phyloP scores from a whole-genome alignment of 2,113 vertebrate species.

The Motacilla alba region DNA sequence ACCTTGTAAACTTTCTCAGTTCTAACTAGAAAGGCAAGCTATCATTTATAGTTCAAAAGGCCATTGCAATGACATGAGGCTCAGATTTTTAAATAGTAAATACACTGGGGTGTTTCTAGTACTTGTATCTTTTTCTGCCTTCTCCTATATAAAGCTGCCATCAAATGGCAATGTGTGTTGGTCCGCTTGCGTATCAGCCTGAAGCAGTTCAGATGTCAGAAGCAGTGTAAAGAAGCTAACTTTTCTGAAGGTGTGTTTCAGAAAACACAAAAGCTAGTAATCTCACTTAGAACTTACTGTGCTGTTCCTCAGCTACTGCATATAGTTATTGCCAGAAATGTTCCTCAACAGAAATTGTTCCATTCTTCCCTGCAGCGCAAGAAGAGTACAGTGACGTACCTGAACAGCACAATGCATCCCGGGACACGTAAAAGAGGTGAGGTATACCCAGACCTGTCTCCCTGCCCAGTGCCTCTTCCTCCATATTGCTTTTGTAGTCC shows the following conservation, averaged over 20 bases:
- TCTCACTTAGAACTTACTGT: not conserved
- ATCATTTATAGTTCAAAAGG: not conserved
- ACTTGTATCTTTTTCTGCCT: not conserved
- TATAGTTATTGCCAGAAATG: not conserved
- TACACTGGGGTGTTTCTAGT: not conserved
- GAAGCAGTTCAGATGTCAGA: not conserved
- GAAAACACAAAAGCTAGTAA: not conserved
- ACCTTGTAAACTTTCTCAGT: not conserved
- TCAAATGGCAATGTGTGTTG: not conserved
- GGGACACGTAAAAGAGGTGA: conserved; percentile 97
- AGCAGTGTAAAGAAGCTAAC: not conserved
- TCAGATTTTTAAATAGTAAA: not conserved
- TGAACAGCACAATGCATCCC: conserved; percentile 97
- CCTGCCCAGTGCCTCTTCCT: not conserved
- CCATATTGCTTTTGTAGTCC: not conserved
- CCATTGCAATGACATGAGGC: not conserved
- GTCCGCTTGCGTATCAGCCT: not conserved
- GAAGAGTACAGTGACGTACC: conserved; percentile 96
- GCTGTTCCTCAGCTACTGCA: not conserved
- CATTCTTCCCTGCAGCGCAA: conserved; percentile 84
- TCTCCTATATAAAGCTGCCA: not conserved
- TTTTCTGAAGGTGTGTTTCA: not conserved
- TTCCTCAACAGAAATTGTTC: not conserved
- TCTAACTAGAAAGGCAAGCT: not conserved
- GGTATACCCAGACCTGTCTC: conserved; percentile 34